Evolutionary conservation across 2,113 vertebrate genomes (phyloP).

Genomic region (Sinocyclocheilus anshuiensis): DNA sequence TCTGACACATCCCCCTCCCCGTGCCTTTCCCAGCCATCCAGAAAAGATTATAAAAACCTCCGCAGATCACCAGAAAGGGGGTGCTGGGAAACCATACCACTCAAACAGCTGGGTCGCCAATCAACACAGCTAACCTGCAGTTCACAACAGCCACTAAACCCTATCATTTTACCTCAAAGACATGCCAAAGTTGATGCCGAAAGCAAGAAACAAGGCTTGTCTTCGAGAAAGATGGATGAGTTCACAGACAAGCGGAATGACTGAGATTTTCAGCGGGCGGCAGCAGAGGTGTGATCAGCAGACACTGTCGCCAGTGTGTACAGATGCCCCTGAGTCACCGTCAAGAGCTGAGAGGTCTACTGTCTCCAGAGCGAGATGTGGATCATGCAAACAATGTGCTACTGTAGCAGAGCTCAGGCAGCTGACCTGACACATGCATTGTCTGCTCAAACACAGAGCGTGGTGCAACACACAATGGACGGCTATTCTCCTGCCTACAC

Average conservation of each 20-base stretch:
- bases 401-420: slow-evolving; percentile 64
- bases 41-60: slow-evolving; percentile 13
- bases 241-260: background rate
- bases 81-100: slow-evolving; percentile 44
- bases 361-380: slow-evolving; percentile 63
- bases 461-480: slow-evolving; percentile 61
- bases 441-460: slow-evolving; percentile 54
- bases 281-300: slow-evolving; percentile 3
- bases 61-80: slow-evolving; percentile 28
- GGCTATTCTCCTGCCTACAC: slow-evolving; percentile 53
- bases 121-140: background rate
- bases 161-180: background rate
- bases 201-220: background rate
- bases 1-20: slow-evolving; percentile 37
- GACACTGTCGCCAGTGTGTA: background rate
- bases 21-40: slow-evolving; percentile 26
- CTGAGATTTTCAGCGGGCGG: background rate
- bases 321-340: slow-evolving; percentile 68
- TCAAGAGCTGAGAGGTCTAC: slow-evolving; percentile 64
- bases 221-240: background rate
- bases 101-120: slow-evolving; percentile 35
- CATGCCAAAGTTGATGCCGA: background rate
- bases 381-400: slow-evolving; percentile 67
- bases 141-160: background rate
- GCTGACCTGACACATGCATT: slow-evolving; percentile 67